Percentiles rank a stretch among this genome's conserved stretches.
phyloP scores from a whole-genome alignment of 2,797 vertebrate genomes.

The Sciurus vulgaris region DNA sequence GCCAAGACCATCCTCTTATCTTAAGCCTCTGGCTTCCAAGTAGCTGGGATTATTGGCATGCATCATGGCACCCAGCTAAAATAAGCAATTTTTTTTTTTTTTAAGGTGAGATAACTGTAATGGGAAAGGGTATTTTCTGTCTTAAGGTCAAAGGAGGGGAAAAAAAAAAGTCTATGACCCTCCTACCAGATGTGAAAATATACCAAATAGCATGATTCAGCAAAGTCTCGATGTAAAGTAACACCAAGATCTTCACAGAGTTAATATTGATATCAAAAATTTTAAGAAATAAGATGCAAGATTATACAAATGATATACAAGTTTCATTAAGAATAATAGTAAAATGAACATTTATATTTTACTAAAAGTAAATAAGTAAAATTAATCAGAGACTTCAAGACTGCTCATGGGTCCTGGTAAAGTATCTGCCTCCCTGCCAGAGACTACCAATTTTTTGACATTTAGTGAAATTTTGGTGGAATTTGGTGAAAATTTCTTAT shows the following conservation, averaged over 20 bases:
- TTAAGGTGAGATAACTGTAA: not conserved
- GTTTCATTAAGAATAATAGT: not conserved
- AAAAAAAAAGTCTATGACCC: not conserved
- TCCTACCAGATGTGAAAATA: not conserved
- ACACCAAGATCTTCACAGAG: not conserved
- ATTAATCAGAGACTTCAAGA: not conserved
- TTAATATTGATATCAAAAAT: not conserved
- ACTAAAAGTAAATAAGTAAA: not conserved
- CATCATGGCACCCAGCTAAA: not conserved
- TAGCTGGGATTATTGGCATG: too few relatives aligned
- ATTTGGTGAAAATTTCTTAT: not conserved
- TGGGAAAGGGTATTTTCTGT: not conserved
- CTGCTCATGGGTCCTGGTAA: fast-evolving
- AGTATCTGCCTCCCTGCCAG: not conserved
- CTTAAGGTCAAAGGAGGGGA: not conserved
- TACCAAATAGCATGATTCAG: not conserved
- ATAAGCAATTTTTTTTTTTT: not conserved
- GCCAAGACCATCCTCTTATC: too few relatives aligned
- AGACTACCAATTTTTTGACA: not conserved
- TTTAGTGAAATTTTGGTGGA: not conserved
- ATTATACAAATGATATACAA: not conserved
- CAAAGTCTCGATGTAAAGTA: not conserved
- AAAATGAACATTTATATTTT: not conserved
- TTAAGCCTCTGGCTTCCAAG: too few relatives aligned
- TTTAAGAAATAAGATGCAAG: not conserved